A percentile compares a stretch with the other conserved stretches of the same genome.
Evolutionary conservation across 2,888 invertebrate genomes (phyloP).

Genomic region (Pelosia muscerda): DNA sequence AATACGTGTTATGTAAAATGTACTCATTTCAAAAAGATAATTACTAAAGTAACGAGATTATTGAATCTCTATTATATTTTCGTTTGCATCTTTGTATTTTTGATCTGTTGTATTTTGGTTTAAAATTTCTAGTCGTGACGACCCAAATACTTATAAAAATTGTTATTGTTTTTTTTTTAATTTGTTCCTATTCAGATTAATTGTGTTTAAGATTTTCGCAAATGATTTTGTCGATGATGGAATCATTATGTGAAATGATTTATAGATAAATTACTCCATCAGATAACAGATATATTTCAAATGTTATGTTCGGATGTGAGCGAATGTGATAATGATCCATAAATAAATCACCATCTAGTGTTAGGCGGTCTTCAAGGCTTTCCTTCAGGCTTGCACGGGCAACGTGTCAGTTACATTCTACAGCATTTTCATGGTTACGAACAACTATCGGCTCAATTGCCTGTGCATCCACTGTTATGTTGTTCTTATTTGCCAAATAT

Average conservation of each 20-base stretch:
- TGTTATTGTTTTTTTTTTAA: slow-evolving; percentile 67
- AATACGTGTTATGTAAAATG: slow-evolving; percentile 65
- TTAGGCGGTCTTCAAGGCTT: slow-evolving; percentile 62
- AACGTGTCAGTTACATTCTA: slow-evolving; percentile 19
- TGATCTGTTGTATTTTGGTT: slow-evolving; percentile 66
- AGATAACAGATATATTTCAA: slow-evolving; percentile 65
- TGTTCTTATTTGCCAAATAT: slow-evolving; percentile 71
- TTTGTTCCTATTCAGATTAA: slow-evolving; percentile 76
- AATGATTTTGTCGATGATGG: slow-evolving; percentile 53
- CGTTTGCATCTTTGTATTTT: slow-evolving; percentile 64
- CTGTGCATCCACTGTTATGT: slow-evolving; percentile 24
- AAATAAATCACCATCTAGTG: slow-evolving; percentile 72
- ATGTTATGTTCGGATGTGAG: slow-evolving; percentile 71
- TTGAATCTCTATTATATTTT: slow-evolving; percentile 69
- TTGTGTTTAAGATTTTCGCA: slow-evolving; percentile 62
- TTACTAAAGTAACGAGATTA: slow-evolving; percentile 49
- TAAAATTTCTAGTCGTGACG: slow-evolving; percentile 80
- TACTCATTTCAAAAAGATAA: slow-evolving; percentile 60
- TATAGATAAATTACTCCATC: slow-evolving; percentile 70
- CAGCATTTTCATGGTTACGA: slow-evolving; percentile 17
- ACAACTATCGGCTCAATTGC: slow-evolving; percentile 21
- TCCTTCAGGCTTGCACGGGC: slow-evolving; percentile 29
- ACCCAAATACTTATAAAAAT: slow-evolving; percentile 78
- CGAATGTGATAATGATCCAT: slow-evolving; percentile 78
- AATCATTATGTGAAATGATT: slow-evolving; percentile 70